A percentile compares a stretch with the other conserved stretches of the same genome.
Evolutionary conservation across 2,888 invertebrate species (phyloP).

Genomic region (Brenthis ino): DNA sequence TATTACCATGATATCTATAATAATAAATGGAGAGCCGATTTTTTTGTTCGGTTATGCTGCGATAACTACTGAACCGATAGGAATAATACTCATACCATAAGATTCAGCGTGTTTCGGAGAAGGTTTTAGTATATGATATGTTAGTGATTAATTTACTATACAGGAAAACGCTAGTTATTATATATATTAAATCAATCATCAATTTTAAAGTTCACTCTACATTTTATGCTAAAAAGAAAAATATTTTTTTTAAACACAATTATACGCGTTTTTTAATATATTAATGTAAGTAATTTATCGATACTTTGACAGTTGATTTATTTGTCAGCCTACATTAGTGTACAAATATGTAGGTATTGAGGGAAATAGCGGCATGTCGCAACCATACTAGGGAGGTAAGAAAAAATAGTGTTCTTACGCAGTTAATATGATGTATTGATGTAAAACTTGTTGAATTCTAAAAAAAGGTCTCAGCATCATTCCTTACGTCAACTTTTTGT

Average conservation of each 20-base stretch:
- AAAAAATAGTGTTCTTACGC: slow-evolving; percentile 14
- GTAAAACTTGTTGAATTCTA: slow-evolving; percentile 1
- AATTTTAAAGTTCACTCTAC: neutral
- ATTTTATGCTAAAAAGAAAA: neutral
- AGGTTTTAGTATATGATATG: too few relatives aligned
- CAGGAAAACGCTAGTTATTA: neutral
- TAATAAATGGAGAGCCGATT: too few relatives aligned
- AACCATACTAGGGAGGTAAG: slow-evolving; percentile 1
- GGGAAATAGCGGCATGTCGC: slow-evolving; percentile 18
- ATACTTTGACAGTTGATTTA: slow-evolving; percentile 25
- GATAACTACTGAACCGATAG: too few relatives aligned
- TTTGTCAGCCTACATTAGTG: slow-evolving; percentile 22
- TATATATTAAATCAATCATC: neutral
- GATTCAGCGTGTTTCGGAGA: too few relatives aligned
- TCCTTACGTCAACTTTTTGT: slow-evolving; percentile 9
- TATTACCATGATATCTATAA: too few relatives aligned
- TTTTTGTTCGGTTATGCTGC: too few relatives aligned
- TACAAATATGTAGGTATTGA: slow-evolving; percentile 13
- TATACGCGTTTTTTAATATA: slow-evolving; percentile 11
- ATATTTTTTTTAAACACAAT: neutral
- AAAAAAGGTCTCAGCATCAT: neutral
- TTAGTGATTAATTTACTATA: too few relatives aligned
- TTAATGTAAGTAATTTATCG: slow-evolving; percentile 27
- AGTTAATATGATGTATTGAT: neutral
- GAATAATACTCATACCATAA: too few relatives aligned